Base-by-base conservation (phyloP, 2,113 vertebrate species). In the Atlantisia rogersi region DNA sequence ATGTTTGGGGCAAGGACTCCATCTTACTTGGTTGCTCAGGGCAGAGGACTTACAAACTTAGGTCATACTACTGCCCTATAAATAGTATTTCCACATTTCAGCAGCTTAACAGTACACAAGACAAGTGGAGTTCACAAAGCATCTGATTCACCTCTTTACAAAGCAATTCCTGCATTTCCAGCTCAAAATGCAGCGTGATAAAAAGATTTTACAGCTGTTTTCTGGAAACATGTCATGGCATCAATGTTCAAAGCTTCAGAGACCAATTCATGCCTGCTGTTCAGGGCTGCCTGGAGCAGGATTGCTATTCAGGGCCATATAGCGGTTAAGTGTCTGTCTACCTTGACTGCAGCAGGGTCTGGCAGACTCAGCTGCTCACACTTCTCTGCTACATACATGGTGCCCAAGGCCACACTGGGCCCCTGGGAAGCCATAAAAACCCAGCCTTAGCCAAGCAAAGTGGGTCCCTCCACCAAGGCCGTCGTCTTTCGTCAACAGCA, bases 401-500 rank as follows among this genome's bases (percentile, higher is more conserved):
- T 59, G 40, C 26, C 68, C 21, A 74, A 31, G 35, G 18, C 44
- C 58, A 21, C 3, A 1, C 10, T 26, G 63, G 52, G 3, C 2
- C 40, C 40, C 37, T 1, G 3, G 46, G 21, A 70, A 79, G 24
- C 0, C 2, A 56, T 20, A 35, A 12, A 83, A 88, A 35, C 9
- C 6, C 31, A 59, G 42, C 39, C 24, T 64, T 26, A 76, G 9
- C 31, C n/a, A 50, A 48, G 26, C 7, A 76, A 32, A 86, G 73
- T 11, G 21, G 2, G 13, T 64, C 11, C 32, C 18, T 88, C 25
- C 52, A 55, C n/a, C n/a, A 35, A 52, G 29, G 50, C 26, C 15
- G 6, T 1, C 0, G 2, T 6, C 24, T 20, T 76, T 60, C 3
- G 0, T 64, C 3, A 2, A 40, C 28, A 7, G 0, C 22, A 3